Evolutionary conservation across 1,140 invertebrate genomes (phyloP), one percentile per base, ranked within the genome.

Genomic region (Spodoptera litura): DNA sequence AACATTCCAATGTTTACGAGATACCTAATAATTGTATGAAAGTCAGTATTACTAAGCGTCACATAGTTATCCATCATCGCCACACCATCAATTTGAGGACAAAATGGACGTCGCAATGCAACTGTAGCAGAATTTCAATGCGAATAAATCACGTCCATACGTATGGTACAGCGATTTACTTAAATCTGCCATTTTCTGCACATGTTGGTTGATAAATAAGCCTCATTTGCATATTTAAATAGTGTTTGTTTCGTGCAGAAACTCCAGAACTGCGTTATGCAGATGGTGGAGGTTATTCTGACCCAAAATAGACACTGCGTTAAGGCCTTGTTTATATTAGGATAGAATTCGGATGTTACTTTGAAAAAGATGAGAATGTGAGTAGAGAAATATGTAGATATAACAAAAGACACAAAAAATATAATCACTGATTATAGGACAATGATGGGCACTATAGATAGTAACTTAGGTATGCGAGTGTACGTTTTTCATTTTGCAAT

Each of bases 81-180:
- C 27, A 13, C 13, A 31, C 58, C n/a, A 64, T 64, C 61, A 64
- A 64, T 20, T 20, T 11, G 44, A 64, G 61, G 38, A 49, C 61
- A 64, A 64, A 49, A 10, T 64, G n/a, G 38, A 49, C 61, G 38
- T 49, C 12, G 15, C 61, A 64, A 44, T 66, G 11, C 13, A 64
- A 15, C 61, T 20, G 35, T 64, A 75, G 15, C 52, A 71, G 38
- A 74, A 74, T 58, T 38, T 27, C 56, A 61, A 76, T 9, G 59
- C 27, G 6, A 20, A 64, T 61, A 64, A 76, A 53, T 62, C 72
- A 66, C 49, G 12, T 64, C 44, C 61, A 11, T 81, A 77, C 35
- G 80, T 72, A 71, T 53, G 68, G 52, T 13, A 31, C 20, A 61
- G 72, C 49, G 52, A 68, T 68, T 68, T 52, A 68, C 64, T 68